Conservation (phyloP, 2,113 vertebrate species). For the Corynorhinus townsendii region DNA sequence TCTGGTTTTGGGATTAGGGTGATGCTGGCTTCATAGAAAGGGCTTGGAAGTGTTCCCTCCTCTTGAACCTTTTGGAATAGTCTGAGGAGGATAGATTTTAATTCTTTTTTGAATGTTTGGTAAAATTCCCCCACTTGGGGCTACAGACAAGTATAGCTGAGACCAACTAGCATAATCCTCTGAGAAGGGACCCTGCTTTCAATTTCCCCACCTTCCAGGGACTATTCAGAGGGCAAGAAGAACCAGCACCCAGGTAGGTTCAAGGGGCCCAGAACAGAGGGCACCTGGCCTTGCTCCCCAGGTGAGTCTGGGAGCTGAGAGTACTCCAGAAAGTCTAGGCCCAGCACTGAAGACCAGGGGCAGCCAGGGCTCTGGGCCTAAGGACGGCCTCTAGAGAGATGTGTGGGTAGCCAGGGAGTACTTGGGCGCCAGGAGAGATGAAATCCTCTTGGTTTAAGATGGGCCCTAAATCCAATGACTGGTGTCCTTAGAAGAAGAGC, state of each 20-base stretch:
- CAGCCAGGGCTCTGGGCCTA: not conserved
- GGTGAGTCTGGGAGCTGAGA: not conserved
- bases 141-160: not conserved
- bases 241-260: not conserved
- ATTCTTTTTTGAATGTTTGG: too few species aligned
- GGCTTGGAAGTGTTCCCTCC: too few species aligned
- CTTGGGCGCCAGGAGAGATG: not conserved
- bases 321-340: not conserved
- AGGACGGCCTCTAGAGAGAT: not conserved
- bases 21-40: too few species aligned
- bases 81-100: too few species aligned
- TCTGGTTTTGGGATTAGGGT: too few species aligned
- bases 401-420: not conserved
- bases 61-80: too few species aligned
- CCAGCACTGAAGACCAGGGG: not conserved
- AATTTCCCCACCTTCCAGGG: not conserved
- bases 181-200: not conserved
- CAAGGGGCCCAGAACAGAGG: not conserved
- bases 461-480: not conserved
- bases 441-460: not conserved
- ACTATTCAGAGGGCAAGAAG: not conserved
- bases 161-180: not conserved
- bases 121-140: too few species aligned
- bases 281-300: not conserved
- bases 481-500: not conserved